Base-by-base conservation (phyloP, 2,797 vertebrate species). In the Falco naumanni region DNA sequence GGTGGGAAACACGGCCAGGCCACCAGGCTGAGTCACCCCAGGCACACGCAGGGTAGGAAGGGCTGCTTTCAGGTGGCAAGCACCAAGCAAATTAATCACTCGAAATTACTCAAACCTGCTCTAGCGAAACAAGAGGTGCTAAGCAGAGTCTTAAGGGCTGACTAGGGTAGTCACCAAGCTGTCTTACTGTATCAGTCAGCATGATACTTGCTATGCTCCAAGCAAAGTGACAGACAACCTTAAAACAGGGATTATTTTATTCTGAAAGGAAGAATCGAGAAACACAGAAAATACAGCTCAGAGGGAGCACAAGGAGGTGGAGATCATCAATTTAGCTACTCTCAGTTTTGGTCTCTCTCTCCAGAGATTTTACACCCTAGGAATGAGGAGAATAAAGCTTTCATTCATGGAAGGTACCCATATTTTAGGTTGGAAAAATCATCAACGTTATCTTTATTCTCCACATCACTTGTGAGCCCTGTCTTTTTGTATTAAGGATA, bases 401-500 rank as follows among this genome's bases (percentile, higher is more conserved):
- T 85, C n/a, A 14, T 60, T 80, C 34, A 7, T 51, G 50, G 54
- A 83, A 94, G 19, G 29, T 29, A 54, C 6, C 9, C 78, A 33
- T 21, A 61, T 85, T 92, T 87, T 31, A 81, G 45, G 71, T 83
- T 89, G 91, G 50, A 65, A 85, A 60, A 87, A 78, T 21, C 16
- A 81, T 60, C 37, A 81, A 39, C 68, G 64, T 87, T 1, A 86
- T 91, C 60, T 83, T 74, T 53, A 50, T 87, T 94, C 86, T 87
- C 53, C 82, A 61, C 37, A 53, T 80, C 78, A 74, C 60, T 91
- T 77, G 57, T 60, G 26, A 92, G 60, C 50, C 78, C 39, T 92
- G 79, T 81, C 91, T 84, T 80, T 74, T 43, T 83, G 26, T 68
- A 34, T 93, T 94, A 96, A 72, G 39, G 51, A 5, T 56, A 90